Percentiles rank a stretch among this genome's conserved stretches.
These are phyloP conservation scores for Silurus meridionalis DNA, from an alignment of 2,113 vertebrate genomes.

Conservation along the genomic window DNA sequence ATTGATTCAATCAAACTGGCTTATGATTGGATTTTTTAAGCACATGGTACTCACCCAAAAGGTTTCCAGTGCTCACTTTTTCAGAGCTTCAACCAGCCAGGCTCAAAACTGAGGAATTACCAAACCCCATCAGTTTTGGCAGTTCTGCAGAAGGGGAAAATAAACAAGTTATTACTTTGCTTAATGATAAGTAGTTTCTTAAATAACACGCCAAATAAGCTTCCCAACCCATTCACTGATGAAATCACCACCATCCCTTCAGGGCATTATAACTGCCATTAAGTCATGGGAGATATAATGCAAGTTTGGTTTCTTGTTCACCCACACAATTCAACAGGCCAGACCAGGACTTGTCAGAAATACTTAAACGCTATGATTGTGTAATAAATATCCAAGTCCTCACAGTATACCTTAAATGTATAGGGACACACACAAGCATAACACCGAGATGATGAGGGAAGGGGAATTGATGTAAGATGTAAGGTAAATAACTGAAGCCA, in stretches of 20 bases:
- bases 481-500: constrained; percentile 63
- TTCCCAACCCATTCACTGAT: constrained; percentile 25
- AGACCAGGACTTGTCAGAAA: constrained; percentile 32
- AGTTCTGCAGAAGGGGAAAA: constrained; percentile 53
- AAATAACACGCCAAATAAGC: constrained; percentile 21
- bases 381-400: constrained; percentile 38
- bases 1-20: neutral
- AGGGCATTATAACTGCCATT: constrained; percentile 25
- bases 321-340: constrained; percentile 32
- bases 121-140: constrained; percentile 53
- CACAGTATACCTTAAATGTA: constrained; percentile 46
- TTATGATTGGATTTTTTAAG: no score
- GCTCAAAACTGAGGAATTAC: constrained; percentile 54
- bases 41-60: neutral
- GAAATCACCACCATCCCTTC: constrained; percentile 26
- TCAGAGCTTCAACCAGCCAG: constrained; percentile 41
- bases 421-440: constrained; percentile 55
- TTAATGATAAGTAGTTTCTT: neutral
- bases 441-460: constrained; percentile 61
- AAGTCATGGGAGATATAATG: constrained; percentile 42
- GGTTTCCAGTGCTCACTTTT: neutral
- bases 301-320: constrained; percentile 24
- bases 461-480: constrained; percentile 61
- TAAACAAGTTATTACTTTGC: constrained; percentile 11
- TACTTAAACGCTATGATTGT: constrained; percentile 3